phyloP scores from a whole-genome alignment of 2,113 vertebrate genomes.

The Hucho hucho region DNA sequence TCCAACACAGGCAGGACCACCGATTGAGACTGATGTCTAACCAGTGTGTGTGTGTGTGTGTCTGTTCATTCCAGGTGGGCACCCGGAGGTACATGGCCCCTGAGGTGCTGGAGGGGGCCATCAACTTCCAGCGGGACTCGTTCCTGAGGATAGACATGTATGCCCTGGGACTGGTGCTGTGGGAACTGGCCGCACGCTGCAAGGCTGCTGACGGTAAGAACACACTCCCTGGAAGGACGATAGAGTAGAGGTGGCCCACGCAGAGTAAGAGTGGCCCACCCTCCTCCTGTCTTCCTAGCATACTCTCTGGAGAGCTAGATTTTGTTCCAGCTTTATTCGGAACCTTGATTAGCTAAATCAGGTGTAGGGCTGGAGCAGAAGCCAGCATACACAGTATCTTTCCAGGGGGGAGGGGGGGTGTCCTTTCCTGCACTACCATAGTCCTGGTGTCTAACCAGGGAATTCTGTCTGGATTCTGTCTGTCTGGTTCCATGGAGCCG shows the following conservation, averaged over 20 bases:
- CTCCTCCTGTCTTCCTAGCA: background rate
- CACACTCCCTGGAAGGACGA: background rate
- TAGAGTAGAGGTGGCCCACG: background rate
- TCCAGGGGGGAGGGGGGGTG: too few species aligned
- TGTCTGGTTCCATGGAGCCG: constrained; percentile 26
- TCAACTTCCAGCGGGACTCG: constrained; percentile 96
- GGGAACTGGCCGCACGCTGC: constrained; percentile 92
- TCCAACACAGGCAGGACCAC: background rate
- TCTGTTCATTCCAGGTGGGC: constrained; percentile 80
- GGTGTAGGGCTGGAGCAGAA: background rate
- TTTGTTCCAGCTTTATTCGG: too few species aligned
- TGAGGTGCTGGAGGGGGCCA: constrained; percentile 95
- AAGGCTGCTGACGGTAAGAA: constrained; percentile 93
- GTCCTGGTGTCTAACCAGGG: background rate
- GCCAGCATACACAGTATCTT: background rate
- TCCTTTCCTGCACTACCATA: too few species aligned
- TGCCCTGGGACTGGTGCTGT: constrained; percentile 91
- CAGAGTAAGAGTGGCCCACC: background rate
- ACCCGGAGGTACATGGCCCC: constrained; percentile 97
- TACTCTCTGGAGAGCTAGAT: background rate
- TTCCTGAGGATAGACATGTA: constrained; percentile 99
- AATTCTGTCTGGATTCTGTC: constrained; percentile 13
- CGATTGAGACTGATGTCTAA: background rate
- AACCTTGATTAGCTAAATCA: background rate
- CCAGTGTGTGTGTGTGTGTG: background rate